Base-by-base conservation (phyloP, 2,113 vertebrate genomes). In the Theristicus caerulescens region DNA sequence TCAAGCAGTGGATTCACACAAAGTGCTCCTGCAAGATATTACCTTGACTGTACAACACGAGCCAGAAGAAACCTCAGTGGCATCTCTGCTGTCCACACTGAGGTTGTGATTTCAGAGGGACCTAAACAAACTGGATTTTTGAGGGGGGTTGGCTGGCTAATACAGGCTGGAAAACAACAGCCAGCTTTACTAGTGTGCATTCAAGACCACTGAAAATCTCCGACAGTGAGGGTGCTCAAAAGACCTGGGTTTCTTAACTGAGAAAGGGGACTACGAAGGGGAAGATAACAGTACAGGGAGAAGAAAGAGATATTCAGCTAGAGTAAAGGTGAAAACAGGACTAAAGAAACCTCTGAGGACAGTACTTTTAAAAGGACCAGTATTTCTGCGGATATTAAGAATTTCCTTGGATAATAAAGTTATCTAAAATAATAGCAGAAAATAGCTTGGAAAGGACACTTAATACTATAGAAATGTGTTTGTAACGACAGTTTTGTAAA, bases 131-230 rank as follows among this genome's bases (percentile, higher is more conserved):
- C 32, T 7, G 11, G 27, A 61, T 38, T 71, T 91, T 71, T 42
- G 14, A 36, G 24, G 10, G 1, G 1, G 0, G 3, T 27, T 61
- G 17, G 2, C 16, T 72, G 47, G 17, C 17, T 76, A 36, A 36
- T 32, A 19, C 19, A 55, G 24, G 7, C 58, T 24, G 16, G 52
- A 72, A 81, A 81, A 57, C 38, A 57, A 32, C 47, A 55, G 19
- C 18, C n/a, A 71, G 32, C 31, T 85, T 81, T 34, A 31, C 18
- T 11, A 44, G 38, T 2, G 2, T 42, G 34, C 29, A 15, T 76
- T 81, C n/a, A 85, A 47, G n/a, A 40, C 8, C 42, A n/a, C 10
- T 55, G 62, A 76, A 85, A 84, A 66, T 59, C 40, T 71, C 44
- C n/a, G 32, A 13, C 3, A 2, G 25, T 31, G 10, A 5, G 7